Evolutionary conservation across 1,140 invertebrate species (phyloP).

Genomic region (Cydia pomonella): DNA sequence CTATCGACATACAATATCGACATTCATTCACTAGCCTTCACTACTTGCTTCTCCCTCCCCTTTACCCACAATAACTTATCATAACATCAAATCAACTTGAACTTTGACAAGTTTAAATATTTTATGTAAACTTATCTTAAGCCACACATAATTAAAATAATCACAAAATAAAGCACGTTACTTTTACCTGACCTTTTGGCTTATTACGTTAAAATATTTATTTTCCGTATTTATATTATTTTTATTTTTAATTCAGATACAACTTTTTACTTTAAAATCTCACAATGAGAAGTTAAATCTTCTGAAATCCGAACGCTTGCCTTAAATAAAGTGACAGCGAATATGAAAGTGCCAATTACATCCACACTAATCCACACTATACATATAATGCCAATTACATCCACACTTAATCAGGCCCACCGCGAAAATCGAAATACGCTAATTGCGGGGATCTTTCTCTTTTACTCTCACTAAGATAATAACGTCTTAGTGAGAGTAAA

Average conservation of each 20-base stretch:
- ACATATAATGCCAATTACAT: no score
- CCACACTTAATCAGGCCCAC: no score
- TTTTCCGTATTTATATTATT: no score
- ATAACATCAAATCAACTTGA: not conserved
- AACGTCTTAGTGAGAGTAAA: no score
- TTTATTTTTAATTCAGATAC: not conserved
- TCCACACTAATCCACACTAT: no score
- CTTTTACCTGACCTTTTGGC: no score
- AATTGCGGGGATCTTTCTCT: no score
- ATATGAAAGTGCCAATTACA: no score
- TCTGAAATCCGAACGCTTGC: not conserved
- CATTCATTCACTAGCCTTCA: slow-evolving; percentile 8
- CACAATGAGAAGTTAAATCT: not conserved
- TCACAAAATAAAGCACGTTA: no score
- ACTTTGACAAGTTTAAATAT: not conserved
- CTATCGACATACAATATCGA: slow-evolving; percentile 18
- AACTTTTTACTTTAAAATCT: not conserved
- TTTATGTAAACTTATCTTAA: not conserved
- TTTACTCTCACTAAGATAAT: no score
- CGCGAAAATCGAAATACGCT: no score
- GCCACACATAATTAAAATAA: no score
- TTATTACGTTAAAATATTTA: not conserved
- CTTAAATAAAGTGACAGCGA: not conserved
- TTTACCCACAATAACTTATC: not conserved
- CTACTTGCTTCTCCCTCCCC: not conserved